A percentile compares a stretch with the other conserved stretches of the same genome.
Evolutionary conservation across 2,113 vertebrate genomes (phyloP).

Genomic region (Aptenodytes patagonicus): DNA sequence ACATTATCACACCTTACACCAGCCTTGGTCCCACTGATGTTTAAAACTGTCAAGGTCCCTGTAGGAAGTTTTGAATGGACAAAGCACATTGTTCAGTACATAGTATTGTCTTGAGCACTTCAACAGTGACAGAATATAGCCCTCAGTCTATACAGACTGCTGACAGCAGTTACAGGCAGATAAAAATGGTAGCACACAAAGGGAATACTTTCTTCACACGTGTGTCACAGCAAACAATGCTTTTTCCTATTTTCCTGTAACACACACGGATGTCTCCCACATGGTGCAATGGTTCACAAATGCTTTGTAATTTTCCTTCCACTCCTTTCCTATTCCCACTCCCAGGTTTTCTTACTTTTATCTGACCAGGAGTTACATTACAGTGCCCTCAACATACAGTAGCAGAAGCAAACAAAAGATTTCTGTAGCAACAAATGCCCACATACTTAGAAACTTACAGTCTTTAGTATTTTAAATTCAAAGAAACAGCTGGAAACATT

Average conservation of each 20-base stretch:
- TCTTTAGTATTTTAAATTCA: not conserved
- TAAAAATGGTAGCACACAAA: not conserved
- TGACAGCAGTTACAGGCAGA: not conserved
- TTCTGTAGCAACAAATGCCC: not conserved
- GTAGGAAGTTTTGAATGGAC: not conserved
- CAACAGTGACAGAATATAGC: no score
- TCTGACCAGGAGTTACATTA: not conserved
- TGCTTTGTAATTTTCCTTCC: not conserved
- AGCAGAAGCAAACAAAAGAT: not conserved
- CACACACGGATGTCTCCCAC: not conserved
- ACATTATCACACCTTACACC: not conserved
- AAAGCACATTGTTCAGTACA: not conserved
- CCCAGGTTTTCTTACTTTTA: not conserved
- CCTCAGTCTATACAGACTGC: no score
- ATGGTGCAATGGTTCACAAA: not conserved
- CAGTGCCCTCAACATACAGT: not conserved
- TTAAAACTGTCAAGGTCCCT: not conserved
- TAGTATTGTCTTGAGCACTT: not conserved
- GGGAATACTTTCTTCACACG: not conserved
- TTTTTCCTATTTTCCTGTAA: not conserved
- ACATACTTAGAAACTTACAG: not conserved
- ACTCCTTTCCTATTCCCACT: not conserved
- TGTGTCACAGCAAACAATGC: accelerated
- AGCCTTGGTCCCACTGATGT: not conserved
- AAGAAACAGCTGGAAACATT: not conserved